Evolutionary conservation across 2,113 vertebrate genomes (phyloP), one percentile per base, ranked within the genome.

Genomic region (Zosterops pallidus): DNA sequence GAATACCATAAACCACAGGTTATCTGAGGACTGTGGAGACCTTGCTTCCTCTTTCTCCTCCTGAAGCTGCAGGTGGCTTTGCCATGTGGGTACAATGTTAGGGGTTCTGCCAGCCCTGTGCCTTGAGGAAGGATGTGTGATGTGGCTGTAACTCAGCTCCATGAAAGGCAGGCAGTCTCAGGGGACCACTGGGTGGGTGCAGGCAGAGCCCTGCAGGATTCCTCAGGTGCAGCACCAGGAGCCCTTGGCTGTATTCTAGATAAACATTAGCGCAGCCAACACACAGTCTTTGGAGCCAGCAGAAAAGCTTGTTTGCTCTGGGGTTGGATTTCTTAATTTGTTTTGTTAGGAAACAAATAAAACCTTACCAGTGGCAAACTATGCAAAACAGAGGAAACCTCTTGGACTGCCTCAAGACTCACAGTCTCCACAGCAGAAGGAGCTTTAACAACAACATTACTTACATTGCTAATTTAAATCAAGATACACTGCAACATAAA

Each of bases 281-380:
- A 53, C 26, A 53, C 11, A 18, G 1, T 49, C 69, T 82, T 25
- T 33, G 14, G 76, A 76, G 59, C 22, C 39, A 5, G 69, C 28
- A 89, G 57, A 78, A 90, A 95, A 94, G 47, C 46, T 67, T 67
- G 65, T 83, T 95, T 83, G 72, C 56, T 77, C 59, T 78, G 21
- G 41, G 89, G n/a, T 11, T 55, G n/a, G 16, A 46, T 69, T 80
- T 67, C 70, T 67, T 46, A 10, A 46, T 81, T 39, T 87, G n/a
- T 76, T 92, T 94, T 82, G n/a, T 52, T 60, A 76, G 31, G 44
- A 91, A 95, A 87, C 18, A 80, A 88, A 60, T 79, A 44, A 80
- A 94, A 90, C 29, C 31, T 77, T 55, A 72, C 23, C 49, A 65
- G 24, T 14, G 44, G 62, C 41, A 81, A 88, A 78, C 10, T 3